Base-by-base conservation (phyloP, 2,888 invertebrate genomes). In the Ennomos quercinarius region DNA sequence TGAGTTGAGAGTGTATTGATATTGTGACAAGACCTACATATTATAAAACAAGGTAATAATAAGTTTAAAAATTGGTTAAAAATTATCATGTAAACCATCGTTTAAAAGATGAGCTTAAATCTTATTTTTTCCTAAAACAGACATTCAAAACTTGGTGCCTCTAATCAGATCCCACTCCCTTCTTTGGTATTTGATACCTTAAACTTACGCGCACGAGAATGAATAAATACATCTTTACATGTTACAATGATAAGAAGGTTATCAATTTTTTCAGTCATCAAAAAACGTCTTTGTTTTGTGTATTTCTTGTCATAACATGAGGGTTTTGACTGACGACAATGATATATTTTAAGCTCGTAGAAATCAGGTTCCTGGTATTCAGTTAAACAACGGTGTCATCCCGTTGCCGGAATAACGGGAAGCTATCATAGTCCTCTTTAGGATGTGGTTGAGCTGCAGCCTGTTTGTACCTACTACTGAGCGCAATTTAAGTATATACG, bases 351-450 rank as follows among this genome's bases (percentile, higher is more conserved):
- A 47, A 61, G 47, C 51, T 42, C 43, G 64, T 66, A 64, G 58
- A 58, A 64, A 60, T 60, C 59, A 55, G 52, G 58, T 63, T 68
- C 62, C 48, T 56, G 57, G 68, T 62, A 68, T 62, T 63, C 55
- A 58, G 47, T 68, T 74, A 81, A 74, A 79, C 85, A 86, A 83
- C 88, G 83, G 83, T 83, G 80, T 71, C 76, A 78, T 77, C 76
- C 70, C 70, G 71, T 74, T 74, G 55, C 73, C 69, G 58, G 66
- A 63, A 57, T 61, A 68, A 64, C 68, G 91, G 83, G 87, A 61
- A 83, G 77, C 72, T 66, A 84, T 80, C 80, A 78, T 81, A 80
- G 75, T 77, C 90, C 91, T 86, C 89, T 84, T 89, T 87, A 79
- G 89, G 90, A 83, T 74, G 74, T 77, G 66, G 81, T 79, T 76